Evolutionary conservation across 2,888 invertebrate genomes (phyloP), one percentile per base, ranked within the genome.

Genomic region (Nipponacmea schrenckii): DNA sequence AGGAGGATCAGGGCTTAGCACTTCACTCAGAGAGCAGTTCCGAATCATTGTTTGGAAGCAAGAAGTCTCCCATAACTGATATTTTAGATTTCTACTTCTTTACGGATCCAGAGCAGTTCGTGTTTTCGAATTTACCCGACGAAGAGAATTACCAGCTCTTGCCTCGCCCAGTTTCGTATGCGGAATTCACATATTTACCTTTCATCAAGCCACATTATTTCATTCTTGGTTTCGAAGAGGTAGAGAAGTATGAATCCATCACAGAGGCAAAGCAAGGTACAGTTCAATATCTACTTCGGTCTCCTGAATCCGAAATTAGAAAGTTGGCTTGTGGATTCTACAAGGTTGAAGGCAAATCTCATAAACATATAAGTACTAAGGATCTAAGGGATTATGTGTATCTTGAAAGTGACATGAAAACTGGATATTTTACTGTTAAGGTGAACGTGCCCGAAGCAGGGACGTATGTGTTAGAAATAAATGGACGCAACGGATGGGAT

Each of bases 71-170:
- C 46, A 20, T 39, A n/a, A 17, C 62, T 64, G 48, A 65, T 17
- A 65, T 76, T 48, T 62, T 72, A 46, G 80, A 83, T 66, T 83
- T 80, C 46, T 83, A 81, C 72, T 83, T 83, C 68, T 67, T 83
- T n/a, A 80, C 83, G 12, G 80, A 79, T 46, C 84, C 84, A 10
- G 81, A 82, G 69, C 75, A 80, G 46, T 80, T 83, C 62, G 80
- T 84, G 39, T 81, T 79, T 71, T 80, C 81, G 10, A 81, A 82
- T 69, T 80, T 81, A n/a, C 84, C 84, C 1, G 74, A 81, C 66
- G 79, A 80, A 63, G 80, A 80, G 31, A 78, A 78, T 71, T 84
- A 81, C 81, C 84, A 84, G 72, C 77, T 84, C 1, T 67, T 83
- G 24, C 81, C 82, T 14, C 72, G 81, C 62, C 77, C 81, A 0